A percentile compares a stretch with the other conserved stretches of the same genome.
Conservation (phyloP, 2,888 invertebrate genomes). For the Auanema freiburgensis region DNA sequence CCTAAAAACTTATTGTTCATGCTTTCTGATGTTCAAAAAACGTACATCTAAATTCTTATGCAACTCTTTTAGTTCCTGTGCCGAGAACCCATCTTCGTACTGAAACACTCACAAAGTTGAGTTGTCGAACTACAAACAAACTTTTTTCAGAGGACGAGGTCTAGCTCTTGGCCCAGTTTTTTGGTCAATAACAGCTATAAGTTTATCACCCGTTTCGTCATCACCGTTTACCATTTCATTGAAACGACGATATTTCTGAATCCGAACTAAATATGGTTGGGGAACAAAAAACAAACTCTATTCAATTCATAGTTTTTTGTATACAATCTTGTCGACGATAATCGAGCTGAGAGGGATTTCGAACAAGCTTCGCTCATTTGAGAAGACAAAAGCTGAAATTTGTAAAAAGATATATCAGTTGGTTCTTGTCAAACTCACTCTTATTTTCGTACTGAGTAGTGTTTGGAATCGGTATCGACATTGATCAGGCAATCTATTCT, state of each 20-base stretch:
- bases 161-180: background rate
- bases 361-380: background rate
- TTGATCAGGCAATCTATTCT: slow-evolving; percentile 34
- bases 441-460: slow-evolving; percentile 36
- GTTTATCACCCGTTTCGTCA: slow-evolving; percentile 6
- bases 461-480: slow-evolving; percentile 30
- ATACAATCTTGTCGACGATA: too few relatives aligned
- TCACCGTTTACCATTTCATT: slow-evolving; percentile 9
- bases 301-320: slow-evolving; percentile 1
- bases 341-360: background rate
- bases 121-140: too few relatives aligned
- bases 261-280: background rate
- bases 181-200: slow-evolving; percentile 5
- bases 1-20: too few relatives aligned
- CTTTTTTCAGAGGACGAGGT: too few relatives aligned
- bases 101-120: too few relatives aligned
- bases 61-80: too few relatives aligned
- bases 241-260: slow-evolving; percentile 15
- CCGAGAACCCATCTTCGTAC: too few relatives aligned
- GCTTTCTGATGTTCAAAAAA: too few relatives aligned
- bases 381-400: slow-evolving; percentile 1
- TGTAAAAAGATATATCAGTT: background rate
- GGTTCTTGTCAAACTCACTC: slow-evolving; percentile 15
- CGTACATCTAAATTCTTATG: too few relatives aligned
- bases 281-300: slow-evolving; percentile 5